phyloP scores from a whole-genome alignment of 2,113 vertebrate genomes.

The Ellobius talpinus region DNA sequence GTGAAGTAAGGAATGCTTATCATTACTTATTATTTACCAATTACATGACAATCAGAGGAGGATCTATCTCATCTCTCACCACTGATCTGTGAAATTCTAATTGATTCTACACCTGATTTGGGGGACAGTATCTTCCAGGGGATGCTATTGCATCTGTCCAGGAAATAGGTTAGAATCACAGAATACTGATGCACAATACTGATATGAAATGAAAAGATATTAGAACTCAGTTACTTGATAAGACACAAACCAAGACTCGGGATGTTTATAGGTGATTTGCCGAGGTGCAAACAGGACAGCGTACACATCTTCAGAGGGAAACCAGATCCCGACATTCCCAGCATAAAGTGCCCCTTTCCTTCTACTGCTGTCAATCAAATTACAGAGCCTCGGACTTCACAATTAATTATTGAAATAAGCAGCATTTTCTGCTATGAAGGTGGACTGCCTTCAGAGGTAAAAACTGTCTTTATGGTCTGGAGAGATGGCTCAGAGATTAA shows the following conservation, averaged over 20 bases:
- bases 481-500: too few relatives aligned
- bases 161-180: slow-evolving; percentile 31
- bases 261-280: background rate
- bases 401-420: slow-evolving; percentile 44
- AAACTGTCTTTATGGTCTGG: slow-evolving; percentile 55
- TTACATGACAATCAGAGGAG: background rate
- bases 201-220: slow-evolving; percentile 47
- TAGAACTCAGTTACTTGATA: slow-evolving; percentile 52
- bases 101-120: slow-evolving; percentile 25
- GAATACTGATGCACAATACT: slow-evolving; percentile 42
- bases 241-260: slow-evolving; percentile 17
- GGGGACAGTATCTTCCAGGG: slow-evolving; percentile 43
- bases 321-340: background rate
- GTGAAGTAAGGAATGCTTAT: slow-evolving; percentile 42
- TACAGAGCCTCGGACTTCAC: background rate
- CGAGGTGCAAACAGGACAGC: background rate
- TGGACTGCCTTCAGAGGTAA: slow-evolving; percentile 4
- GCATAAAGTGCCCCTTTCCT: background rate
- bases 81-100: slow-evolving; percentile 57
- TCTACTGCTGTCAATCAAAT: background rate
- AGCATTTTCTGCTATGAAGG: slow-evolving; percentile 31
- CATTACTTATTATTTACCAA: slow-evolving; percentile 43
- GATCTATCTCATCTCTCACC: slow-evolving; percentile 49
- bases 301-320: background rate
- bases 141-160: background rate